phyloP scores from a whole-genome alignment of 2,797 vertebrate species.

The Epinephelus malabaricus region DNA sequence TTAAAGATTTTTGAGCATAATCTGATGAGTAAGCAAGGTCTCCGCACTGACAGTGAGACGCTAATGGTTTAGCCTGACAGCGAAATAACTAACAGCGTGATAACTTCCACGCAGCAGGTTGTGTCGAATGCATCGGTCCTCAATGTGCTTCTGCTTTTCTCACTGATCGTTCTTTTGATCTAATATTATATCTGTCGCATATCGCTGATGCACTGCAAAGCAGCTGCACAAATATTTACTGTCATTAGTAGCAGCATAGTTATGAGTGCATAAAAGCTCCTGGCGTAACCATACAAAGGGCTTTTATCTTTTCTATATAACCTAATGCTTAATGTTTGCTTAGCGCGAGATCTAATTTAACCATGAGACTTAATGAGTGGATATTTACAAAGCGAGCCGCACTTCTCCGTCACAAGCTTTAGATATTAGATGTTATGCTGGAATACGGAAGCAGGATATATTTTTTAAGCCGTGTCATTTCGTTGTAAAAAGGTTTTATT shows the following conservation, averaged over 20 bases:
- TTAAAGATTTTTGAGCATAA: slow-evolving; percentile 37
- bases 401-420: slow-evolving; percentile 13
- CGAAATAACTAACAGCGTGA: slow-evolving; percentile 5
- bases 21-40: slow-evolving; percentile 37
- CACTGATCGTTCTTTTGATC: slow-evolving; percentile 23
- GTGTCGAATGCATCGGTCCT: background rate
- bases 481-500: background rate
- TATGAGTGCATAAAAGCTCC: slow-evolving; percentile 46
- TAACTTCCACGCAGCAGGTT: background rate
- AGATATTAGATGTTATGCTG: slow-evolving; percentile 26
- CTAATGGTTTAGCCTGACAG: slow-evolving; percentile 31
- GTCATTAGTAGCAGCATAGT: slow-evolving; percentile 41
- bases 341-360: slow-evolving; percentile 51
- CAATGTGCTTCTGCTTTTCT: background rate
- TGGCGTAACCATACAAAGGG: slow-evolving; percentile 27
- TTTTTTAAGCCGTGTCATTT: background rate
- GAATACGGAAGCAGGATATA: background rate
- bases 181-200: slow-evolving; percentile 28
- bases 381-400: slow-evolving; percentile 43
- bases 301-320: slow-evolving; percentile 62
- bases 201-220: slow-evolving; percentile 26
- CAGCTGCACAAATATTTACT: slow-evolving; percentile 60
- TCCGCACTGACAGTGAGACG: background rate
- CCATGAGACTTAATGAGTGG: slow-evolving; percentile 39
- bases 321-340: slow-evolving; percentile 56